Percentiles rank a stretch among this genome's conserved stretches.
Conservation (phyloP, 2,797 vertebrate species). For the Aeoliscus strigatus region DNA sequence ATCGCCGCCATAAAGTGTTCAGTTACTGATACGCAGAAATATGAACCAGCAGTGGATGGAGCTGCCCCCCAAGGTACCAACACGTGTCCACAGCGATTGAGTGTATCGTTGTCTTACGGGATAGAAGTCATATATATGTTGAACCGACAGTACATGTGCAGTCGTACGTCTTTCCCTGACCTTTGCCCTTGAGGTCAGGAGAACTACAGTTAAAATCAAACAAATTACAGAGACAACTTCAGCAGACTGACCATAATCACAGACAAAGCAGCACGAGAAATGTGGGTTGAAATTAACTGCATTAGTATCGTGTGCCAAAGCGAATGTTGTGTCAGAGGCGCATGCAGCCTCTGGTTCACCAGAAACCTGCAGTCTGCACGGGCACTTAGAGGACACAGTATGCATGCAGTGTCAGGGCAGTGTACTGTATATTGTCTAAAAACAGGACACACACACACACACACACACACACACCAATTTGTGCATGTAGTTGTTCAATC, state of each 20-base stretch:
- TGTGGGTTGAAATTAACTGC: slow-evolving; percentile 9
- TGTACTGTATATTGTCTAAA: too few relatives aligned
- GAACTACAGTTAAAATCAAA: not conserved
- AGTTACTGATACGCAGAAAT: slow-evolving; percentile 30
- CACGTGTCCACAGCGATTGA: slow-evolving; percentile 4
- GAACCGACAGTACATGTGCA: not conserved
- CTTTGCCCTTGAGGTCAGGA: slow-evolving; percentile 19
- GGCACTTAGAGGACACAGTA: not conserved
- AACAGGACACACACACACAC: too few relatives aligned
- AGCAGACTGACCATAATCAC: slow-evolving; percentile 8
- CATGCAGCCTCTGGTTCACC: slow-evolving; percentile 17
- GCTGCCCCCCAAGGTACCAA: slow-evolving; percentile 5
- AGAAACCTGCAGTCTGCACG: not conserved
- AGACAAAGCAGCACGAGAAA: slow-evolving; percentile 11
- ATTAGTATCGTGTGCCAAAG: slow-evolving; percentile 1
- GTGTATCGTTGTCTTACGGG: too few relatives aligned
- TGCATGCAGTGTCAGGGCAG: too few relatives aligned
- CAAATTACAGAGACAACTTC: slow-evolving; percentile 8
- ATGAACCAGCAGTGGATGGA: slow-evolving; percentile 23
- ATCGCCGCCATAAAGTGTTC: slow-evolving; percentile 42
- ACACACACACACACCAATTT: too few relatives aligned
- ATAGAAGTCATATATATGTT: not conserved
- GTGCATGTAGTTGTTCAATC: too few relatives aligned
- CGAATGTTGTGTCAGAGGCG: not conserved
- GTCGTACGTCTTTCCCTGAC: not conserved